Evolutionary conservation across 2,888 invertebrate species (phyloP), one percentile per base, ranked within the genome.

Genomic region (Xestia xanthographa): DNA sequence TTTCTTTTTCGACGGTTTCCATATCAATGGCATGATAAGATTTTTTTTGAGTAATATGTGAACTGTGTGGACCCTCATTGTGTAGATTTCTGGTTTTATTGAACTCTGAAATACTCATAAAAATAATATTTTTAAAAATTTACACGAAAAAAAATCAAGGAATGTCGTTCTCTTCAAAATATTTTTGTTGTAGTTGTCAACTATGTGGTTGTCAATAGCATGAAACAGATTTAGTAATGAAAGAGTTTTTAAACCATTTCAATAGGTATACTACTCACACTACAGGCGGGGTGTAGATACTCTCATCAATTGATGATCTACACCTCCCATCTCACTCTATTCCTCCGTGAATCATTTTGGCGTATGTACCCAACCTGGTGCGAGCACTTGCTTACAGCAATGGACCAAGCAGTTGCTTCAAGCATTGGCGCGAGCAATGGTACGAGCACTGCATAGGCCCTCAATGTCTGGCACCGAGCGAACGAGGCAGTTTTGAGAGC

Each of bases 1-100:
- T 63, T 84, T 85, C 85, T 66, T 69, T 66, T 74, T 85, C 12
- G 29, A 29, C 56, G 58, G 66, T 0, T 62, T 75, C 84, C 79
- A 82, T 75, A 69, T 79, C 56, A 79, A 72, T 56, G 75, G 66
- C 12, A 69, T 41, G 8, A 56, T 66, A 5, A 58, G 60, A 12
- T 20, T 60, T 62, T 68, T 71, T 41, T 69, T 85, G 73, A 53
- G 43, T 48, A 65, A 9, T 62, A 65, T 34, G 9, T 48, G 53
- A 2, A 77, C 20, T 72, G 38, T 22, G 34, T 26, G 29, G 41
- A 70, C 29, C 66, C 22, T 67, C 75, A 70, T 78, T 41, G 67
- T 68, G 48, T 56, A 22, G 58, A n/a, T 26, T 65, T 50, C 8
- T 53, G 3, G 45, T 20, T 72, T 58, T 77, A 29, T 22, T n/a